phyloP scores from a whole-genome alignment of 1,140 invertebrate genomes.

The Calliopsis andreniformis region DNA sequence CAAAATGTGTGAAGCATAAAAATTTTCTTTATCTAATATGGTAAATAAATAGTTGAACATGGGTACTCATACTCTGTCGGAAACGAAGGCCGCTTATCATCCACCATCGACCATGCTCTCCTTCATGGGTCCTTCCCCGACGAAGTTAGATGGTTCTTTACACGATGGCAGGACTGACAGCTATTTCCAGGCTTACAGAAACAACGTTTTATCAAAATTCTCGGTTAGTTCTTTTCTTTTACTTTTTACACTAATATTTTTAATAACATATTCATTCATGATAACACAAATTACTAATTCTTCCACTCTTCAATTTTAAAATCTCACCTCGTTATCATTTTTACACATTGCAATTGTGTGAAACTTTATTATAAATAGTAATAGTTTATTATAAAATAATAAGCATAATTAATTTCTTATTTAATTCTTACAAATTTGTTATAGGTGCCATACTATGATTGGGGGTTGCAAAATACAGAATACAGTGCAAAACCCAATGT shows the following conservation, averaged over 20 bases:
- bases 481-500: slow-evolving; percentile 9
- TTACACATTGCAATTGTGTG: no score
- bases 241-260: background rate
- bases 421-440: background rate
- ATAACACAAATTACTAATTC: no score
- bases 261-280: background rate
- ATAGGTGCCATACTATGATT: slow-evolving; percentile 36
- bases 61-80: background rate
- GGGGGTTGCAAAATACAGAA: background rate
- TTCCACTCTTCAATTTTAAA: background rate
- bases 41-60: background rate
- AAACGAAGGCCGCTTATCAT: slow-evolving; percentile 58
- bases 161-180: slow-evolving; percentile 52
- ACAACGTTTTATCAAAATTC: slow-evolving; percentile 72
- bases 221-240: slow-evolving; percentile 60
- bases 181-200: slow-evolving; percentile 76
- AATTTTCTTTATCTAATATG: background rate
- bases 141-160: slow-evolving; percentile 53
- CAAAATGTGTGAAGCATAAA: background rate
- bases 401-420: no score
- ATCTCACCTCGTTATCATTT: no score
- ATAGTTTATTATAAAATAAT: background rate
- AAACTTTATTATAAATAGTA: no score
- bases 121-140: slow-evolving; percentile 69
- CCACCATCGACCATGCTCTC: slow-evolving; percentile 60